Percentiles rank a stretch among this genome's conserved stretches.
These are phyloP conservation scores for Elgonia sp. DNA, from an alignment of 2,888 invertebrate species.

Conservation along the genomic window DNA sequence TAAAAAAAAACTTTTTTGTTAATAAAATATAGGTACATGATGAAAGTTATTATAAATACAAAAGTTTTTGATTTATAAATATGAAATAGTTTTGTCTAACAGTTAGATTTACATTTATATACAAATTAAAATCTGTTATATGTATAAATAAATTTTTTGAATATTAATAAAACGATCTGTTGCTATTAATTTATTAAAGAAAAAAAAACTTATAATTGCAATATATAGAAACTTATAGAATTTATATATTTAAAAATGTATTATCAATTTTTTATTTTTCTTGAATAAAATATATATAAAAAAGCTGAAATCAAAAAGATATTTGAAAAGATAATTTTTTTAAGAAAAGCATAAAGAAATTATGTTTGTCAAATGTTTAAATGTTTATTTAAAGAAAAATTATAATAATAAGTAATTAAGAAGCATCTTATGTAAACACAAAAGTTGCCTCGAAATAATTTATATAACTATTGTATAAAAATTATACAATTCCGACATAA, in stretches of 20 bases:
- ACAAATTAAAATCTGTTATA: conserved; percentile 59
- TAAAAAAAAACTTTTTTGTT: too few relatives aligned
- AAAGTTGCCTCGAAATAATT: conserved; percentile 1
- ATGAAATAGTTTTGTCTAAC: too few relatives aligned
- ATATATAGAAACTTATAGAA: conserved; percentile 19
- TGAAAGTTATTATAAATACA: too few relatives aligned
- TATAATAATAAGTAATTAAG: conserved; percentile 11
- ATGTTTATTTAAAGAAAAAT: conserved; percentile 17
- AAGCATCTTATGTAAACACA: neutral
- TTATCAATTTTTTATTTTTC: conserved; percentile 43
- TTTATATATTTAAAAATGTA: conserved; percentile 47
- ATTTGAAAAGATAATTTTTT: neutral
- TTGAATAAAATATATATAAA: conserved; percentile 39
- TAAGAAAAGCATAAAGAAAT: neutral
- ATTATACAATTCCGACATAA: neutral
- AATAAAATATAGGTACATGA: too few relatives aligned
- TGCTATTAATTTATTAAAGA: conserved; percentile 43
- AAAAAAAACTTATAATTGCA: neutral
- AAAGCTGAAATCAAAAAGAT: neutral
- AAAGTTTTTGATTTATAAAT: too few relatives aligned
- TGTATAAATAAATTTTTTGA: conserved; percentile 68
- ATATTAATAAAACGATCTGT: conserved; percentile 36
- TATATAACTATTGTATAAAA: neutral
- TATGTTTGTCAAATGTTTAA: neutral
- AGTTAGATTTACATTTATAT: conserved; percentile 43